These are phyloP conservation scores for Drosophila bocqueti DNA, from an alignment of 1,140 invertebrate species.

Conservation along the genomic window DNA sequence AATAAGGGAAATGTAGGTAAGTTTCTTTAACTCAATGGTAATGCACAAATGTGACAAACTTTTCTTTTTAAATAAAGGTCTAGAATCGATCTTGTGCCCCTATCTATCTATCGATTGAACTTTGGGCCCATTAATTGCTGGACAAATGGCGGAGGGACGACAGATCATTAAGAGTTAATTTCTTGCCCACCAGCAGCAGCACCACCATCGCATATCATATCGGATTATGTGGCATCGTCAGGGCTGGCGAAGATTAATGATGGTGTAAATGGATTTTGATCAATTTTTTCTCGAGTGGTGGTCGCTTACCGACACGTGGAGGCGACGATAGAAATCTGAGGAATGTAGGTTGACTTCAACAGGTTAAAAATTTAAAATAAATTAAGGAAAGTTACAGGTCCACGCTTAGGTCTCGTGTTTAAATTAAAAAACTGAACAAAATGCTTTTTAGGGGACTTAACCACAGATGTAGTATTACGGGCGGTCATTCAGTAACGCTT, in stretches of 20 bases:
- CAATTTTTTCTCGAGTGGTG: conserved; percentile 19
- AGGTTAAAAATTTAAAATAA: conserved; percentile 14
- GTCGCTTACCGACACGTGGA: conserved; percentile 55
- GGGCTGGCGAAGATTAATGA: conserved; percentile 47
- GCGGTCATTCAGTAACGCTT: neutral
- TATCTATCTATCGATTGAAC: conserved; percentile 9
- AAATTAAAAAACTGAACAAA: neutral
- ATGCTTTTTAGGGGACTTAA: neutral
- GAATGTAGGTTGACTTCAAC: conserved; percentile 36
- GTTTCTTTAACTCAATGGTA: neutral
- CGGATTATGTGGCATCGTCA: conserved; percentile 7
- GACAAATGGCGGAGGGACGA: conserved; percentile 14
- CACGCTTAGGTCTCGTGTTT: conserved; percentile 4
- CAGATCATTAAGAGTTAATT: conserved; percentile 48
- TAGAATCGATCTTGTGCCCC: neutral
- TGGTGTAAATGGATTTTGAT: conserved; percentile 51
- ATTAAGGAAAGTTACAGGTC: neutral
- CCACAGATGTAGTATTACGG: neutral
- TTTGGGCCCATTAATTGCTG: conserved; percentile 26
- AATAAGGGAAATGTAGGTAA: neutral
- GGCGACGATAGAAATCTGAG: conserved; percentile 28
- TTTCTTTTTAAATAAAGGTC: neutral
- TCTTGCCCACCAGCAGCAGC: conserved; percentile 34
- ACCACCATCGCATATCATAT: conserved; percentile 3
- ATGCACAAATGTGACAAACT: neutral